These are phyloP conservation scores for Oncopeltus fasciatus DNA, from an alignment of 1,140 invertebrate species.

Conservation along the genomic window DNA sequence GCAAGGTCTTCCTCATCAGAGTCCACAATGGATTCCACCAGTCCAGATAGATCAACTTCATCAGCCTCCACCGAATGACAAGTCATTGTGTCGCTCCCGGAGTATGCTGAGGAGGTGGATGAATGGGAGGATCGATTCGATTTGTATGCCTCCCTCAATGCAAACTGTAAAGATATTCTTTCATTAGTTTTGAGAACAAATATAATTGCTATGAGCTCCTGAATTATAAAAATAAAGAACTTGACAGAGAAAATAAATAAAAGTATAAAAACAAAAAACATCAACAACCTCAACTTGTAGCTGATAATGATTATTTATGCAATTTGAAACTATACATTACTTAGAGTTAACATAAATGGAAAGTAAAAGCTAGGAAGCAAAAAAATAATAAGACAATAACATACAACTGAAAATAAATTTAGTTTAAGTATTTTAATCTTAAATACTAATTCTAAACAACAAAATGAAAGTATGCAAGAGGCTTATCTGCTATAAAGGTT, in stretches of 20 bases:
- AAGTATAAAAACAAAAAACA: background rate
- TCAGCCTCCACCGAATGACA: slow-evolving; percentile 66
- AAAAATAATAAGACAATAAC: no score
- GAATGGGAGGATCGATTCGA: slow-evolving; percentile 74
- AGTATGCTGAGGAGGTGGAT: slow-evolving; percentile 87
- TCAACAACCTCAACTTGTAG: background rate
- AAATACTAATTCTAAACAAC: no score
- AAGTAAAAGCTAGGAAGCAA: no score
- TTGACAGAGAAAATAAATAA: background rate
- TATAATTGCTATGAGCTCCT: background rate
- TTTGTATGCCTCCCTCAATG: slow-evolving; percentile 44
- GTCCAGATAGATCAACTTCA: slow-evolving; percentile 80
- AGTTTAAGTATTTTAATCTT: no score
- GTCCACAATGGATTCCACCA: slow-evolving; percentile 88
- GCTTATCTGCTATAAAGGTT: no score
- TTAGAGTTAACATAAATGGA: no score
- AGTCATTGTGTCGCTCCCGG: slow-evolving; percentile 91
- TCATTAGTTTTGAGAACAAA: background rate
- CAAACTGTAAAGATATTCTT: slow-evolving; percentile 20
- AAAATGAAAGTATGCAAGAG: no score
- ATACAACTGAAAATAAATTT: no score
- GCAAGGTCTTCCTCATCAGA: slow-evolving; percentile 87
- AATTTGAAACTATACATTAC: background rate
- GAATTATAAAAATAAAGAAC: background rate
- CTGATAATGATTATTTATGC: background rate